A percentile compares a stretch with the other conserved stretches of the same genome.
Conservation (phyloP, 2,888 invertebrate species). For the Lepetodrilus schrolli region DNA sequence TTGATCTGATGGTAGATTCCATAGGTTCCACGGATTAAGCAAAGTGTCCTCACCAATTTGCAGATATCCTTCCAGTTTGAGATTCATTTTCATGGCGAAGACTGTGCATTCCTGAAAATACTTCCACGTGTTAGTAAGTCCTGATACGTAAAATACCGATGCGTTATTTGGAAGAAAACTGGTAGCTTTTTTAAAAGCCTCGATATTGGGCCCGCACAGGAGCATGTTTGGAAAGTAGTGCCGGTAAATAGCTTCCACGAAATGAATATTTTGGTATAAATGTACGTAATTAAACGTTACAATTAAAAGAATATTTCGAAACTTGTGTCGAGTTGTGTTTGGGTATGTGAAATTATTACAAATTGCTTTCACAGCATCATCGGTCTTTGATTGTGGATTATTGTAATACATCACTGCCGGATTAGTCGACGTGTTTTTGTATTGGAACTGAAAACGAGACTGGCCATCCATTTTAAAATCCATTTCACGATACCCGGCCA, state of each 20-base stretch:
- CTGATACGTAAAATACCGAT: neutral
- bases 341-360: neutral
- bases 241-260: neutral
- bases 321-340: neutral
- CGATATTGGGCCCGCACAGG: constrained; percentile 8
- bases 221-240: constrained; percentile 4
- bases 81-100: constrained; percentile 17
- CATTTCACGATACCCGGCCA: neutral
- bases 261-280: constrained; percentile 3
- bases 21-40: neutral
- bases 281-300: neutral
- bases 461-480: neutral
- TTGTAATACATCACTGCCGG: neutral
- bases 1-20: neutral
- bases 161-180: neutral
- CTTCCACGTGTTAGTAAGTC: neutral
- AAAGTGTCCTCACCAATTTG: constrained; percentile 22
- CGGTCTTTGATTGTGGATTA: neutral
- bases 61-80: neutral
- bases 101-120: constrained; percentile 12
- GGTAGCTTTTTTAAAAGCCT: neutral
- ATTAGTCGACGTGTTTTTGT: neutral
- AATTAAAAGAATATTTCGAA: neutral
- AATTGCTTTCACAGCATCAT: neutral
- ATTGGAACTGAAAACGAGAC: no score